phyloP scores from a whole-genome alignment of 2,888 invertebrate genomes.

The Sarcophaga carnaria region DNA sequence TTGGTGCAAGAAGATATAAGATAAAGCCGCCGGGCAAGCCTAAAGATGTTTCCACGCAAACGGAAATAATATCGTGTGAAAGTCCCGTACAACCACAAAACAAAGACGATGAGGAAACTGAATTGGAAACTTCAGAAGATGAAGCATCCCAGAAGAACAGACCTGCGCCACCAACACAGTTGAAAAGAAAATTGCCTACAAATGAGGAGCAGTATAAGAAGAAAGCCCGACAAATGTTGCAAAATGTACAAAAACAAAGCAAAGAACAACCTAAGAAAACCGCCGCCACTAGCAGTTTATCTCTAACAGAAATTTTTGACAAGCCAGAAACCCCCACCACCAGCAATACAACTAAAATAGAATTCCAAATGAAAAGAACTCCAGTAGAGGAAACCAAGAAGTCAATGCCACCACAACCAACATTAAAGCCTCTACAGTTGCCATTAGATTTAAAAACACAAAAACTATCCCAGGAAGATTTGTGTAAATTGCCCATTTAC shows the following conservation, averaged over 20 bases:
- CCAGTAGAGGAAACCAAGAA: background rate
- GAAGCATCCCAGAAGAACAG: constrained; percentile 55
- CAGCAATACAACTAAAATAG: constrained; percentile 25
- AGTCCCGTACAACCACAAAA: background rate
- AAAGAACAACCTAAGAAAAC: constrained; percentile 10
- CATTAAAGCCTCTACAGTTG: constrained; percentile 4
- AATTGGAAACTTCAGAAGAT: constrained; percentile 79
- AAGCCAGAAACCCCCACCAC: background rate
- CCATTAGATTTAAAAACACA: constrained; percentile 85
- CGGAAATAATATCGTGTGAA: constrained; percentile 66
- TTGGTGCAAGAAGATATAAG: constrained; percentile 82
- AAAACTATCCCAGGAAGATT: constrained; percentile 87
- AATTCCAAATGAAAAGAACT: constrained; percentile 25
- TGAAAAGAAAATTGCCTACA: constrained; percentile 66
- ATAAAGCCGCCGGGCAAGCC: constrained; percentile 50
- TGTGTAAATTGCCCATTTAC: constrained; percentile 89
- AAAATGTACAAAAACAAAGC: constrained; percentile 61
- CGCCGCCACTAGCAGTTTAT: background rate
- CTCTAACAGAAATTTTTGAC: constrained; percentile 53
- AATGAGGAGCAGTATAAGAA: constrained; percentile 72
- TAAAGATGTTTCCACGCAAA: constrained; percentile 75
- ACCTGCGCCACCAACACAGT: constrained; percentile 50
- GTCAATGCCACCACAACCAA: background rate
- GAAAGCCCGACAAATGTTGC: constrained; percentile 74
- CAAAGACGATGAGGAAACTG: constrained; percentile 73